Evolutionary conservation across 2,797 vertebrate species (phyloP).

Genomic region (Heteromormyrus szaboi): DNA sequence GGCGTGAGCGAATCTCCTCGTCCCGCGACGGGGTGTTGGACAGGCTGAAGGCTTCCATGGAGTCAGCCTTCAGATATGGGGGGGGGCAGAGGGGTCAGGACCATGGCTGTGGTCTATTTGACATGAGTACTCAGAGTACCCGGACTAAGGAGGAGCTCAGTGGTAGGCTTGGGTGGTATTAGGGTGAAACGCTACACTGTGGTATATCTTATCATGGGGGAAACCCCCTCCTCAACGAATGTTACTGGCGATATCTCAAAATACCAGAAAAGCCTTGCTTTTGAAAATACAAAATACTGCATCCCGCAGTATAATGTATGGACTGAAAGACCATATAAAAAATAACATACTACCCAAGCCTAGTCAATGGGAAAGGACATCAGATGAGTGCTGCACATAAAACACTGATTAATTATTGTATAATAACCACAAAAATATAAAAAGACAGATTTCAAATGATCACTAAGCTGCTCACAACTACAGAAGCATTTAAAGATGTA

Average conservation of each 20-base stretch:
- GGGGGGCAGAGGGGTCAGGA: background rate
- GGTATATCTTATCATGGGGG: background rate
- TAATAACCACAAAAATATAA: background rate
- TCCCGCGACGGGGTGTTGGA: slow-evolving; percentile 66
- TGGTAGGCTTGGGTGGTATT: background rate
- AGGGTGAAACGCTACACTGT: background rate
- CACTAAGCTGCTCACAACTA: background rate
- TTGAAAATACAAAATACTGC: background rate
- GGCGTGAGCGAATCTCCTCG: slow-evolving; percentile 63
- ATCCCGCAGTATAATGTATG: background rate
- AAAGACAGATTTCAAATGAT: background rate
- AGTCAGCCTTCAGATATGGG: slow-evolving; percentile 61
- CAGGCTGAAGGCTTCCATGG: slow-evolving; percentile 69
- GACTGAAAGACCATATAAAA: background rate
- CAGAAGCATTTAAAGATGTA: background rate
- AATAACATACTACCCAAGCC: background rate
- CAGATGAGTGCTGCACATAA: background rate
- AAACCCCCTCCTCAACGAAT: background rate
- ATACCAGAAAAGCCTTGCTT: background rate
- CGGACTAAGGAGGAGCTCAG: background rate
- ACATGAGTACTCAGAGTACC: background rate
- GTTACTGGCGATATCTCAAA: background rate
- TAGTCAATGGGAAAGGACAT: background rate
- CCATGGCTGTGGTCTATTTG: background rate
- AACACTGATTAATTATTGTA: background rate